Percentiles rank a stretch among this genome's conserved stretches.
Conservation (phyloP, 2,888 invertebrate genomes). For the Elgonia sp. region DNA sequence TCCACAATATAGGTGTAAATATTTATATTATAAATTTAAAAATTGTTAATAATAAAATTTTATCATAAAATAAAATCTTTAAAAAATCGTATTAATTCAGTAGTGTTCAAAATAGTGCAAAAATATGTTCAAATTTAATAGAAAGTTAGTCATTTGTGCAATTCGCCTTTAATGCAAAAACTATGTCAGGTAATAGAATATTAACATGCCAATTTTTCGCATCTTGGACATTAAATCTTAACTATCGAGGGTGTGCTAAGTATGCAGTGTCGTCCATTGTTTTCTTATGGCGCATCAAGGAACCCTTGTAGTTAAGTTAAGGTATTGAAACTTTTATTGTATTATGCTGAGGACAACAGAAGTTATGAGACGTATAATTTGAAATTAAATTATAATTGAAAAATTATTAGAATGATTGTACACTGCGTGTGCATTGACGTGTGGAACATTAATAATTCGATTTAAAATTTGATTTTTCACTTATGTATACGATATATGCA, state of each 20-base stretch:
- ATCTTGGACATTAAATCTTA: not conserved
- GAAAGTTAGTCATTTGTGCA: no score
- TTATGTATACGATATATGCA: no score
- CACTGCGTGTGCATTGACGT: no score
- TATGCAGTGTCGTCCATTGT: slow-evolving; percentile 19
- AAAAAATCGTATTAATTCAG: no score
- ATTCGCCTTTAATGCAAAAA: not conserved
- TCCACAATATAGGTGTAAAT: no score
- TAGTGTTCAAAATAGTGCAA: no score
- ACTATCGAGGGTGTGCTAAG: slow-evolving; percentile 11
- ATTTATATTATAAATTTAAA: no score
- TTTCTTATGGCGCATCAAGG: slow-evolving; percentile 29
- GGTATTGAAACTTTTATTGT: slow-evolving; percentile 14
- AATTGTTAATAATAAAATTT: no score
- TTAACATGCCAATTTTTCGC: slow-evolving; percentile 4
- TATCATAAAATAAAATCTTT: no score
- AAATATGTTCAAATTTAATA: no score
- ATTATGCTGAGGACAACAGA: not conserved
- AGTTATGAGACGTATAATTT: not conserved
- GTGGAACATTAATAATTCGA: no score
- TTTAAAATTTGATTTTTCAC: no score
- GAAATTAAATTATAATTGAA: slow-evolving; percentile 13
- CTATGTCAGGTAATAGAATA: not conserved
- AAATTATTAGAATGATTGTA: not conserved
- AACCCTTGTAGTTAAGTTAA: slow-evolving; percentile 21